These are phyloP conservation scores for Iguana delicatissima DNA, from an alignment of 2,797 vertebrate species.

Conservation along the genomic window DNA sequence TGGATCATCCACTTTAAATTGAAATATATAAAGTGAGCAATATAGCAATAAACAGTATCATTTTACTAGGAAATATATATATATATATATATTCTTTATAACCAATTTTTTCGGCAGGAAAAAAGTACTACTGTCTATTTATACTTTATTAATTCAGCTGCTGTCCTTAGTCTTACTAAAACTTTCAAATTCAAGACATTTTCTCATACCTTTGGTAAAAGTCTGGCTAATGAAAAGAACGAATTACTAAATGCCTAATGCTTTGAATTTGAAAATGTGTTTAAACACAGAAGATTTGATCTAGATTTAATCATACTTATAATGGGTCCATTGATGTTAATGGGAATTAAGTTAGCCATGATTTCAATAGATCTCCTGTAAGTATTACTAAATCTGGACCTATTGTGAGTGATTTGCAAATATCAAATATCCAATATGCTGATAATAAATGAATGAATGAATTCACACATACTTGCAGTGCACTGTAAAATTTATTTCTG, in stretches of 20 bases:
- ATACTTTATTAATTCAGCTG: conserved; percentile 45
- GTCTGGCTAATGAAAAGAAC: conserved; percentile 45
- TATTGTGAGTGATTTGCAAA: conserved; percentile 24
- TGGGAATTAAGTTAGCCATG: neutral
- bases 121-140: conserved; percentile 41
- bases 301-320: neutral
- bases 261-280: conserved; percentile 55
- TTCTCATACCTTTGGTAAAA: conserved; percentile 12
- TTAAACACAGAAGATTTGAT: neutral
- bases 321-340: neutral
- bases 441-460: conserved; percentile 62
- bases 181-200: conserved; percentile 48
- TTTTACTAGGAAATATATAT: conserved; percentile 55
- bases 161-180: conserved; percentile 59
- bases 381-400: neutral
- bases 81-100: conserved; percentile 22
- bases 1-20: conserved; percentile 31
- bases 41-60: conserved; percentile 33
- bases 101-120: conserved; percentile 7
- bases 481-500: conserved; percentile 71
- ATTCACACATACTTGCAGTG: conserved; percentile 74
- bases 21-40: conserved; percentile 56
- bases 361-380: neutral
- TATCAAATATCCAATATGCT: neutral
- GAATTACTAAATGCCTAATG: conserved; percentile 42